phyloP scores from a whole-genome alignment of 1,140 invertebrate genomes.

The Melanaphis sacchari region DNA sequence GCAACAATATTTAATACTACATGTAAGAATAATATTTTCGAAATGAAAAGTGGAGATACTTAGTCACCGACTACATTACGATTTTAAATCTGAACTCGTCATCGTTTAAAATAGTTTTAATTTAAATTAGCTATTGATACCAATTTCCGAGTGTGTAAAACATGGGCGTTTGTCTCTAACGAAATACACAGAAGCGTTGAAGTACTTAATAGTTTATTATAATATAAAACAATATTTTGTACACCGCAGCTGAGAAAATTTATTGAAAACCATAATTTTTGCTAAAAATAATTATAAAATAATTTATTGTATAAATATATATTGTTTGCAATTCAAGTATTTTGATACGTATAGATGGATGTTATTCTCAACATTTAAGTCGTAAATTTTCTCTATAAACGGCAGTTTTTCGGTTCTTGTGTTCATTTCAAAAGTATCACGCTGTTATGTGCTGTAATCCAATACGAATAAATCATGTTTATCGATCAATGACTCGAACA shows the following conservation, averaged over 20 bases:
- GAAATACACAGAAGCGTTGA: background rate
- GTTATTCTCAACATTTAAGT: background rate
- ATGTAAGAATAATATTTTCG: background rate
- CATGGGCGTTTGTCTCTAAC: background rate
- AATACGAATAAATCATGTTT: conserved; percentile 16
- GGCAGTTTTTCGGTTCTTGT: background rate
- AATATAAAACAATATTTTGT: no score
- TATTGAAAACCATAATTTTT: background rate
- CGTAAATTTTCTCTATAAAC: background rate
- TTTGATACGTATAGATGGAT: background rate
- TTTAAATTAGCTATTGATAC: background rate
- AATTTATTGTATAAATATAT: no score
- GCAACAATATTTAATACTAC: background rate
- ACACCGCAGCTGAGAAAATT: background rate
- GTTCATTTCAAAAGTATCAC: conserved; percentile 1
- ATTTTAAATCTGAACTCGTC: background rate
- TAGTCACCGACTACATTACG: background rate
- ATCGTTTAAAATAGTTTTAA: background rate
- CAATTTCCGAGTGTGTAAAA: background rate
- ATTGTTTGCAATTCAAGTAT: background rate
- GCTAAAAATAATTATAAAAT: background rate
- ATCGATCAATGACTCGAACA: background rate
- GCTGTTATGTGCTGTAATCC: background rate
- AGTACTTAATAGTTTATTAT: background rate
- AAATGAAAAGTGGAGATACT: background rate